Conservation (phyloP, 2,888 invertebrate species). For the Cataglyphis cursor region DNA sequence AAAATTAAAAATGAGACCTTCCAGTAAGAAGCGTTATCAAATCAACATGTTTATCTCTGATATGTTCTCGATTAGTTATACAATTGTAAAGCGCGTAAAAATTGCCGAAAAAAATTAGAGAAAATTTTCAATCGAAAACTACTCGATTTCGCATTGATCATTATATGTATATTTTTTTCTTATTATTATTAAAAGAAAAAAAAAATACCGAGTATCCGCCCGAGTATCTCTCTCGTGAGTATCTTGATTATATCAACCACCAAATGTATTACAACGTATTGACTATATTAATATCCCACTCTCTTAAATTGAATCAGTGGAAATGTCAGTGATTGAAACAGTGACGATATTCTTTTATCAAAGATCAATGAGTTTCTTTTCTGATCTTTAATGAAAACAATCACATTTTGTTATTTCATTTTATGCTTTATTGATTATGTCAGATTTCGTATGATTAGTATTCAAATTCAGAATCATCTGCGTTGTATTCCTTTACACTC, state of each 20-base stretch:
- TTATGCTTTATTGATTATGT: background rate
- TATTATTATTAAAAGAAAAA: slow-evolving; percentile 51
- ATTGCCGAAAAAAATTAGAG: slow-evolving; percentile 48
- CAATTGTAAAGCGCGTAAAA: slow-evolving; percentile 36
- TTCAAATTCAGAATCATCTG: background rate
- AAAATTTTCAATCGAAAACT: slow-evolving; percentile 45
- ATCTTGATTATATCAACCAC: slow-evolving; percentile 75
- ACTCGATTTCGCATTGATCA: slow-evolving; percentile 35
- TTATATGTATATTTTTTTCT: slow-evolving; percentile 13
- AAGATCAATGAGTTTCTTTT: background rate
- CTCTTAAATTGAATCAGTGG: slow-evolving; percentile 13
- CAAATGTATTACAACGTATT: slow-evolving; percentile 73
- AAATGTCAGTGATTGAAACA: background rate
- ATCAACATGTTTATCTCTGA: slow-evolving; percentile 73
- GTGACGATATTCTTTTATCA: background rate
- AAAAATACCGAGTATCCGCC: slow-evolving; percentile 39
- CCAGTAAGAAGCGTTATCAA: slow-evolving; percentile 48
- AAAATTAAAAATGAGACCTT: slow-evolving; percentile 30
- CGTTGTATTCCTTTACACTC: background rate
- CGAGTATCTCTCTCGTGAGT: slow-evolving; percentile 56
- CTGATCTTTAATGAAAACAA: background rate
- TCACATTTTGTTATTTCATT: background rate
- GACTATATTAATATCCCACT: slow-evolving; percentile 68
- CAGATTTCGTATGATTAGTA: background rate
- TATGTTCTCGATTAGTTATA: slow-evolving; percentile 81